Conservation (phyloP, 2,888 invertebrate species). For the Cerceris rybyensis region DNA sequence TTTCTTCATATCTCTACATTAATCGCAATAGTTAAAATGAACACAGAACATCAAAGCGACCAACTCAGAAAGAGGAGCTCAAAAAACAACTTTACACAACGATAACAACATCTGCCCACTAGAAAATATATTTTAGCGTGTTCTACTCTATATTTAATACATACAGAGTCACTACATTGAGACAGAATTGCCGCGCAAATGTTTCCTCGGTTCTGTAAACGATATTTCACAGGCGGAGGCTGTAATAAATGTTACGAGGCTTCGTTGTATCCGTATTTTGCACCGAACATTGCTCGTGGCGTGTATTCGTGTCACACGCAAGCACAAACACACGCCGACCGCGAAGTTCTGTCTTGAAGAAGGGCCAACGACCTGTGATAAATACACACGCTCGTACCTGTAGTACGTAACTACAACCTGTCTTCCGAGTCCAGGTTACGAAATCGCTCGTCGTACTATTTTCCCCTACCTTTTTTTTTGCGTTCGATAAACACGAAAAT, state of each 20-base stretch:
- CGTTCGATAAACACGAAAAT: not conserved
- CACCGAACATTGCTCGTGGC: conserved; percentile 25
- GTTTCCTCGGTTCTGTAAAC: not conserved
- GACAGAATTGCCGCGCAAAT: too few relatives aligned
- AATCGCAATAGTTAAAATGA: too few relatives aligned
- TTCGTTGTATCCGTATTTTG: conserved; percentile 20
- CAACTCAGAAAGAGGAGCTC: too few relatives aligned
- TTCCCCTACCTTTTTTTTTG: not conserved
- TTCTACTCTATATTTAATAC: too few relatives aligned
- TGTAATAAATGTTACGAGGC: conserved; percentile 25
- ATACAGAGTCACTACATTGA: too few relatives aligned
- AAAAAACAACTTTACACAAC: not conserved
- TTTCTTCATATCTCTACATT: too few relatives aligned
- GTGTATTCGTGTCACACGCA: not conserved
- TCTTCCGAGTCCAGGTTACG: conserved; percentile 32
- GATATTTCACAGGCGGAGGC: conserved; percentile 17
- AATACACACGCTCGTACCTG: conserved; percentile 28
- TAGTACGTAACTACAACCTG: conserved; percentile 33
- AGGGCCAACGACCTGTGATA: conserved; percentile 50
- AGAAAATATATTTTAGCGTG: too few relatives aligned
- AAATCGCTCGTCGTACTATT: conserved; percentile 21
- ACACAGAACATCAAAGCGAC: too few relatives aligned
- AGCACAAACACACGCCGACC: conserved; percentile 2
- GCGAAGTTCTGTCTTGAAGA: conserved; percentile 32
- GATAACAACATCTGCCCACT: not conserved